Percentiles rank a stretch among this genome's conserved stretches.
These are phyloP conservation scores for Benthosema pterotum DNA, from an alignment of 2,797 vertebrate genomes.

Conservation along the genomic window DNA sequence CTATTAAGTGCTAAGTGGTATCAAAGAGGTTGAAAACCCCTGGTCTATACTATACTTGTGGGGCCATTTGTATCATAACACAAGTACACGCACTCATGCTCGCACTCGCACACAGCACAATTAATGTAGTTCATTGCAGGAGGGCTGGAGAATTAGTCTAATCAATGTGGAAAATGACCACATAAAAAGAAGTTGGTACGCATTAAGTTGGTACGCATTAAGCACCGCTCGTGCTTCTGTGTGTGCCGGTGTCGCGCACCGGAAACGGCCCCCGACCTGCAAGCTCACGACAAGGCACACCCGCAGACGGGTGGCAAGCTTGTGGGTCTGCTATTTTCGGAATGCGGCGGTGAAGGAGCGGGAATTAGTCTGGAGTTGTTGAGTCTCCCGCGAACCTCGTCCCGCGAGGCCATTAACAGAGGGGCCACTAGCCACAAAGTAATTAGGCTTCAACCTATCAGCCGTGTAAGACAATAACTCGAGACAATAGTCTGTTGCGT, in stretches of 20 bases:
- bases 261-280: too few relatives aligned
- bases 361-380: background rate
- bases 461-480: slow-evolving; percentile 45
- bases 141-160: slow-evolving; percentile 31
- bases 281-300: too few relatives aligned
- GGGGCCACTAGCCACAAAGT: slow-evolving; percentile 54
- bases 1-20: too few relatives aligned
- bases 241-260: too few relatives aligned
- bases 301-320: too few relatives aligned
- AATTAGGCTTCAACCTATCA: slow-evolving; percentile 65
- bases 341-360: background rate
- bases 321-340: too few relatives aligned
- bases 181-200: too few relatives aligned
- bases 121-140: background rate
- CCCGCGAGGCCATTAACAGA: slow-evolving; percentile 50
- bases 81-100: background rate
- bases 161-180: slow-evolving; percentile 56
- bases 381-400: slow-evolving; percentile 54
- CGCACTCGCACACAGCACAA: background rate
- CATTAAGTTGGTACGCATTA: too few relatives aligned
- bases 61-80: background rate
- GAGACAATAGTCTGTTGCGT: slow-evolving; percentile 31
- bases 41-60: too few relatives aligned
- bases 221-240: too few relatives aligned
- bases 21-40: too few relatives aligned